Conservation (phyloP, 2,888 invertebrate genomes). For the Neoitamus cyanurus region DNA sequence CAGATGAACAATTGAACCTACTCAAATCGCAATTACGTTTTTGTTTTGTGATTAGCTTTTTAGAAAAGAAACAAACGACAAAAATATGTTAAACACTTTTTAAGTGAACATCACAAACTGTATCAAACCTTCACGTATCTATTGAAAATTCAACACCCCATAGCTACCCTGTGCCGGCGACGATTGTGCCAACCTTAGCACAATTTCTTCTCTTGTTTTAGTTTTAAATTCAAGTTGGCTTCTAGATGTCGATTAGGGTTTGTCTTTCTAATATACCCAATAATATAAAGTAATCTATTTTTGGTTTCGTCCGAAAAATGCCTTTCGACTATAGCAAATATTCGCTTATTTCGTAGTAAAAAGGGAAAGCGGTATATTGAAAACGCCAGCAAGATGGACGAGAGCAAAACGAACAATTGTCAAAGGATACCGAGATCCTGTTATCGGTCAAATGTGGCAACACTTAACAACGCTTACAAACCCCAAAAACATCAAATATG, state of each 20-base stretch:
- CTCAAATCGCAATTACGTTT: no score
- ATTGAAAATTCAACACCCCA: no score
- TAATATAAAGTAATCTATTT: background rate
- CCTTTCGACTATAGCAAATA: background rate
- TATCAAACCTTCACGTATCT: no score
- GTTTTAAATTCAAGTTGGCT: background rate
- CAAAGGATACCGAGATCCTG: conserved; percentile 33
- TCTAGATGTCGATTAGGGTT: background rate
- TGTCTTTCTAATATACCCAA: background rate
- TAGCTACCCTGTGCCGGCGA: no score
- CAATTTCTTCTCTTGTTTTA: no score
- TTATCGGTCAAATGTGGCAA: conserved; percentile 45
- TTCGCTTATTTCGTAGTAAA: conserved; percentile 10
- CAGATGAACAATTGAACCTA: no score
- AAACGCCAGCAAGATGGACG: background rate
- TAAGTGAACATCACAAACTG: no score
- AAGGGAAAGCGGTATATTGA: background rate
- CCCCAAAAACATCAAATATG: conserved; percentile 44
- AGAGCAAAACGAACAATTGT: background rate
- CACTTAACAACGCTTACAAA: conserved; percentile 46
- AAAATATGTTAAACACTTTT: no score
- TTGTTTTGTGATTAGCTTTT: no score
- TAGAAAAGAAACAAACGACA: no score
- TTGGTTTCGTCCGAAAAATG: background rate
- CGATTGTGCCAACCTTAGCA: no score